Conservation (phyloP, 2,797 vertebrate species). For the Podargus strigoides region DNA sequence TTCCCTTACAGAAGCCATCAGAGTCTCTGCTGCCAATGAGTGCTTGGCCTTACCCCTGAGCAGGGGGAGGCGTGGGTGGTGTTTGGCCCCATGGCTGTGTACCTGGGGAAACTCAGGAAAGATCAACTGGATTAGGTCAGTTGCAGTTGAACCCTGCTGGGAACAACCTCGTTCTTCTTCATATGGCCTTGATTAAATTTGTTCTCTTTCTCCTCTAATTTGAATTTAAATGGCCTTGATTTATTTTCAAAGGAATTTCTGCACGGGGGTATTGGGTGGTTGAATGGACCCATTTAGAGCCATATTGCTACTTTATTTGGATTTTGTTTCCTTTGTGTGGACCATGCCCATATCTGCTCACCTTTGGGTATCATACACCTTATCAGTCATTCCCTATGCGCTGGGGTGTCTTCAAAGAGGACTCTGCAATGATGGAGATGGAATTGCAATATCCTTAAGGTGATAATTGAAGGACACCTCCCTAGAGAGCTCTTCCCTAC, state of each 20-base stretch:
- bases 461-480: background rate
- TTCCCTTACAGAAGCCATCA: background rate
- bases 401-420: background rate
- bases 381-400: fast-evolving
- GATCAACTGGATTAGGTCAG: background rate
- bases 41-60: background rate
- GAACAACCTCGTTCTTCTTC: background rate
- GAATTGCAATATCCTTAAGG: background rate
- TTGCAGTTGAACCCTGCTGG: background rate
- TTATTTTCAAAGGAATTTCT: background rate
- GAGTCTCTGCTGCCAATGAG: background rate
- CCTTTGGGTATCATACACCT: background rate
- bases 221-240: background rate
- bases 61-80: background rate
- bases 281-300: background rate
- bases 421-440: background rate
- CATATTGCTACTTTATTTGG: background rate
- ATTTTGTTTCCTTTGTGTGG: background rate
- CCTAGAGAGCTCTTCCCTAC: background rate
- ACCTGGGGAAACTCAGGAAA: background rate
- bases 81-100: background rate
- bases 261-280: background rate
- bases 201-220: background rate
- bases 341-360: background rate
- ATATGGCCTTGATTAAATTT: background rate